Percentiles rank a stretch among this genome's conserved stretches.
Evolutionary conservation across 2,888 invertebrate genomes (phyloP).

Genomic region (Therioaphis trifolii): DNA sequence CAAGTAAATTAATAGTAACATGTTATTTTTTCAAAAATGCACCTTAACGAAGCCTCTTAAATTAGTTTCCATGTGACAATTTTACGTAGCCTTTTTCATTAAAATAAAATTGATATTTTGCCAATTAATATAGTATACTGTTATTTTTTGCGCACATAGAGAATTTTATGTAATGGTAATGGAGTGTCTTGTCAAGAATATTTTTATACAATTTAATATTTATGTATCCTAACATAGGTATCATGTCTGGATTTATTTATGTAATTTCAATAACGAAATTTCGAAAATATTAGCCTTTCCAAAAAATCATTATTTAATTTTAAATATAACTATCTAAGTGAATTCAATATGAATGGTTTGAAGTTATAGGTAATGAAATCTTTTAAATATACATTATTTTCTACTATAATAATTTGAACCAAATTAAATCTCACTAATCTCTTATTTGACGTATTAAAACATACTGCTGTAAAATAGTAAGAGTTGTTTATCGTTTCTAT

Average conservation of each 20-base stretch:
- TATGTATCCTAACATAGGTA: not conserved
- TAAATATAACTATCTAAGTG: no score
- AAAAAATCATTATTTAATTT: no score
- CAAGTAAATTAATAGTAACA: not conserved
- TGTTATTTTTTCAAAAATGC: not conserved
- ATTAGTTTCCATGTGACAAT: conserved; percentile 20
- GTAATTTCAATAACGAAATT: no score
- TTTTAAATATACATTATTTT: not conserved
- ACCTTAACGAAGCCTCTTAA: conserved; percentile 23
- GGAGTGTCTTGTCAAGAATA: not conserved
- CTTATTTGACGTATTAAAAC: not conserved
- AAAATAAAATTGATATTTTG: conserved; percentile 32
- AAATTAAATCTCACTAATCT: no score
- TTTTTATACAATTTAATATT: not conserved
- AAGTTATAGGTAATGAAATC: not conserved
- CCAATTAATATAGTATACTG: not conserved
- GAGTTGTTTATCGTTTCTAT: not conserved
- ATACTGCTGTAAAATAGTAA: not conserved
- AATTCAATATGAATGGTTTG: no score
- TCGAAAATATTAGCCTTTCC: no score
- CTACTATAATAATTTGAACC: no score
- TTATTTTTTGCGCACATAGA: not conserved
- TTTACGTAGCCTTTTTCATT: conserved; percentile 19
- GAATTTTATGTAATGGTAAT: conserved; percentile 5
- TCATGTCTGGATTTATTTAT: not conserved